A percentile compares a stretch with the other conserved stretches of the same genome.
phyloP scores from a whole-genome alignment of 2,113 vertebrate genomes.

The Marmota monax region DNA sequence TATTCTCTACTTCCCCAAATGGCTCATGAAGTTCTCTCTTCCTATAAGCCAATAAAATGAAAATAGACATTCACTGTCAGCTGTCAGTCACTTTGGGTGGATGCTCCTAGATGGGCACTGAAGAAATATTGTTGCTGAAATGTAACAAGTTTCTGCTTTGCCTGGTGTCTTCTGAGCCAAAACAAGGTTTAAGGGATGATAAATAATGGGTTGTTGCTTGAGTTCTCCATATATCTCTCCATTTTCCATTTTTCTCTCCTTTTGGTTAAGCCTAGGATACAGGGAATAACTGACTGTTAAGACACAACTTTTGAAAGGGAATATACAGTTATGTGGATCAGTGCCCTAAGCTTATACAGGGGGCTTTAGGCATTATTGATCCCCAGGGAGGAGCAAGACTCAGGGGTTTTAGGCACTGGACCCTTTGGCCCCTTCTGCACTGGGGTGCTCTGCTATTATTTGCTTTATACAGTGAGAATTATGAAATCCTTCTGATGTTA shows the following conservation, averaged over 20 bases:
- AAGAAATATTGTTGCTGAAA: slow-evolving; percentile 15
- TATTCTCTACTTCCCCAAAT: neutral
- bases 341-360: neutral
- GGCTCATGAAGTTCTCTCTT: neutral
- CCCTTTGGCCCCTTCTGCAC: accelerated
- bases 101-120: neutral
- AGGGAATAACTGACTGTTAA: neutral
- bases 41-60: neutral
- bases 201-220: neutral
- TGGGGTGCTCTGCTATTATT: neutral
- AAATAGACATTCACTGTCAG: neutral
- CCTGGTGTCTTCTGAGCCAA: neutral
- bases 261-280: neutral
- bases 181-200: neutral
- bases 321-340: neutral
- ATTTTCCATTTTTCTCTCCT: neutral
- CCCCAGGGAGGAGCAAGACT: neutral
- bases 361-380: neutral
- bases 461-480: neutral
- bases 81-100: neutral
- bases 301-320: neutral
- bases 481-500: neutral
- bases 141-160: neutral
- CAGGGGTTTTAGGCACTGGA: accelerated
- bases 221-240: neutral